A percentile compares a stretch with the other conserved stretches of the same genome.
These are phyloP conservation scores for Catharus bicknelli DNA, from an alignment of 2,113 vertebrate species.

Conservation along the genomic window DNA sequence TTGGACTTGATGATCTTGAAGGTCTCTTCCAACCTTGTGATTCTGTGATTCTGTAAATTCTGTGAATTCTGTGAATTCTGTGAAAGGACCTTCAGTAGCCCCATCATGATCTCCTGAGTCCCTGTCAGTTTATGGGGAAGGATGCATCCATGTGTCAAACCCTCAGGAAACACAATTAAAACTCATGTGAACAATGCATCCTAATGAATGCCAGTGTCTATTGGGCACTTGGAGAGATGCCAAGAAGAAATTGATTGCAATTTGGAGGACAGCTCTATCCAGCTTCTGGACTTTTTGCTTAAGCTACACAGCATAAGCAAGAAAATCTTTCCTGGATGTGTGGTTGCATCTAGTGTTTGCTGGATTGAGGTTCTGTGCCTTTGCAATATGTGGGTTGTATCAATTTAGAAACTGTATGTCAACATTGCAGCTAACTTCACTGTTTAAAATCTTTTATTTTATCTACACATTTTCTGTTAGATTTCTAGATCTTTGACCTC, in stretches of 20 bases:
- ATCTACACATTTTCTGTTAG: background rate
- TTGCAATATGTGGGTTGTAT: background rate
- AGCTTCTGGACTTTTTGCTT: background rate
- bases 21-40: too few species aligned
- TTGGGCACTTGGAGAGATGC: background rate
- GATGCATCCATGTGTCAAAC: background rate
- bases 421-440: background rate
- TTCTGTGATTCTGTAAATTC: too few species aligned
- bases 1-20: too few species aligned
- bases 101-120: background rate
- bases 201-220: background rate
- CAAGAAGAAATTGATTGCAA: background rate
- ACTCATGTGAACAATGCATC: background rate
- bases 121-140: background rate
- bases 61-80: too few species aligned
- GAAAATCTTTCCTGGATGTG: background rate
- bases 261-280: background rate
- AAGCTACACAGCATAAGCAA: background rate
- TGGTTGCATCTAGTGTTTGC: background rate
- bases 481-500: background rate
- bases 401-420: background rate
- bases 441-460: background rate
- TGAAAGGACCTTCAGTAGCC: background rate
- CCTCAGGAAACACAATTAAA: background rate
- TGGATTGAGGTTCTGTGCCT: background rate